A percentile compares a stretch with the other conserved stretches of the same genome.
Evolutionary conservation across 1,140 invertebrate genomes (phyloP).

Genomic region (Adoxophyes honmai): DNA sequence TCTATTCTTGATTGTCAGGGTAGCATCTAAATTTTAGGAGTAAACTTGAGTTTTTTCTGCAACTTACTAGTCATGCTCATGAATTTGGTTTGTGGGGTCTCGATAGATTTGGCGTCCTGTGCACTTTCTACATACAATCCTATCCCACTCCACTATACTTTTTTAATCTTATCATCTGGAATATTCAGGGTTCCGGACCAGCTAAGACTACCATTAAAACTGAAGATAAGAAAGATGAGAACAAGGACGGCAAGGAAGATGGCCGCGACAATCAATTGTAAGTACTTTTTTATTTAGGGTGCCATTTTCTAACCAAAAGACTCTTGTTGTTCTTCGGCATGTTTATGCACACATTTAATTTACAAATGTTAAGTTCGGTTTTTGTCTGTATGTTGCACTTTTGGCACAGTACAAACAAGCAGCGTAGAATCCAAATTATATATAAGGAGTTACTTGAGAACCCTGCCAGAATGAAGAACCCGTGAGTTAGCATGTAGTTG

Average conservation of each 20-base stretch:
- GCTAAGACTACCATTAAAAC: constrained; percentile 66
- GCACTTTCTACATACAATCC: too few species aligned
- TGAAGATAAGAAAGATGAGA: constrained; percentile 76
- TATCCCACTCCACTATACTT: too few species aligned
- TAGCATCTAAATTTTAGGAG: too few species aligned
- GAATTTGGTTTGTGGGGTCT: too few species aligned
- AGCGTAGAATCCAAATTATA: constrained; percentile 16
- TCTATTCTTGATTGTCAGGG: too few species aligned
- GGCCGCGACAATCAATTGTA: constrained; percentile 87
- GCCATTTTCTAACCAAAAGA: too few species aligned
- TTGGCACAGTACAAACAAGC: constrained; percentile 7
- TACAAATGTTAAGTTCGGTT: not conserved
- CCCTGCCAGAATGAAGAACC: not conserved
- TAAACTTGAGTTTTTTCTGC: too few species aligned
- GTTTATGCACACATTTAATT: not conserved
- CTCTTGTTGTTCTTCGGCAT: not conserved
- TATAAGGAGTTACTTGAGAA: constrained; percentile 10
- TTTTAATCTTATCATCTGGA: too few species aligned
- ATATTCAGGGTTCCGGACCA: constrained; percentile 46
- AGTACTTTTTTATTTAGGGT: constrained; percentile 52
- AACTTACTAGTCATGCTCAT: too few species aligned
- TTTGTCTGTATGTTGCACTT: constrained; percentile 2
- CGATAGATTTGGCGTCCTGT: too few species aligned
- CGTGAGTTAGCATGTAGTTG: constrained; percentile 4
- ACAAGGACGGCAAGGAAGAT: constrained; percentile 82